These are phyloP conservation scores for Rhodeus uyekii DNA, from an alignment of 2,797 vertebrate genomes.

Conservation along the genomic window DNA sequence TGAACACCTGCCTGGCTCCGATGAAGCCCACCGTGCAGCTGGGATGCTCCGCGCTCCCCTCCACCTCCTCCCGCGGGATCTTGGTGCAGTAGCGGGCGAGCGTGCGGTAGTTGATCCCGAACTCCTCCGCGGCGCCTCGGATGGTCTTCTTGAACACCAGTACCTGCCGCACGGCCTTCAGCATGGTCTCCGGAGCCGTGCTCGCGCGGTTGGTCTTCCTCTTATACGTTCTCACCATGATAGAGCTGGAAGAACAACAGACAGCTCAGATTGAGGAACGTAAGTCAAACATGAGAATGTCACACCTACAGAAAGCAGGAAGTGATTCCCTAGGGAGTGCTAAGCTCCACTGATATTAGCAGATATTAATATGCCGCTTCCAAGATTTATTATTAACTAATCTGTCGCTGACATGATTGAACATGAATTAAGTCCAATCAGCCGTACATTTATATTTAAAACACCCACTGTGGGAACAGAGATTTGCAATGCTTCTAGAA, in stretches of 20 bases:
- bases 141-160: constrained; percentile 34
- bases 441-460: too few species aligned
- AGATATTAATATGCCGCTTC: too few species aligned
- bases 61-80: constrained; percentile 7
- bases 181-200: constrained; percentile 13
- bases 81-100: constrained; percentile 32
- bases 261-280: neutral
- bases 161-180: constrained; percentile 25
- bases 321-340: too few species aligned
- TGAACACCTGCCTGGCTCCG: neutral
- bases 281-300: neutral
- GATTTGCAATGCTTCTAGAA: neutral
- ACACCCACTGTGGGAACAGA: neutral
- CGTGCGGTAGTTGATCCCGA: constrained; percentile 30
- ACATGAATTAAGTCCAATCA: too few species aligned
- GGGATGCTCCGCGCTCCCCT: neutral
- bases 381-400: too few species aligned
- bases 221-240: constrained; percentile 36
- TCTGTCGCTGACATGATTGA: too few species aligned
- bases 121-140: constrained; percentile 15
- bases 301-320: too few species aligned
- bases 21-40: constrained; percentile 30
- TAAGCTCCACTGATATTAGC: too few species aligned
- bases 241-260: neutral
- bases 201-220: constrained; percentile 20